Evolutionary conservation across 2,888 invertebrate genomes (phyloP), one percentile per base, ranked within the genome.

Genomic region (Amphipyra tragopoginis): DNA sequence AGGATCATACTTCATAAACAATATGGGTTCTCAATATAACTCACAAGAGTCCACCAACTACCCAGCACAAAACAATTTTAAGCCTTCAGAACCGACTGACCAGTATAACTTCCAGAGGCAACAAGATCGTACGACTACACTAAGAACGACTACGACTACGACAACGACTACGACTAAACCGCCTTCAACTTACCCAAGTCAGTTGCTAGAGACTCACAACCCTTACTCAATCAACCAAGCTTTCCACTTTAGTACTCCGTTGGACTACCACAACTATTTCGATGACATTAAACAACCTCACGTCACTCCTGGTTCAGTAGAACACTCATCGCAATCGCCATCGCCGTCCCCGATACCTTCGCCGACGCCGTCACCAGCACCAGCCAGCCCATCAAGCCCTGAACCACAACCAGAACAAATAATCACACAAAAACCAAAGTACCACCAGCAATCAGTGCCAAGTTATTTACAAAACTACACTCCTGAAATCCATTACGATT

Each of bases 211-310:
- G 77, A 94, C 94, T 10, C 94, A 94, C 58, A 94, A 94, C 71
- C 94, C 95, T 1, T 95, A 93, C 73, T 93, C 93, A 0, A 94
- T 94, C 56, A 95, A 95, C 72, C 94, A 94, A 75, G 94, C 93
- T 0, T 94, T 94, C 84, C 93, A 93, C 75, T 93, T 93, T 63
- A 95, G 92, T 75, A 94, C 94, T 52, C 94, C 94, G 6, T 80
- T 93, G 60, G 95, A 94, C 65, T 93, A 94, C 70, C 92, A 92
- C 55, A 91, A 84, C 62, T 91, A 89, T 71, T 90, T 89, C 33
- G 93, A 94, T 21, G 94, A 94, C 48, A 83, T 86, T 43, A 92
- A 92, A 76, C 91, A 91, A 65, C 84, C 89, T 11, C 80, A 86
- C 42, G 82, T 81, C 1, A 86, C 85, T 34, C 84, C 88, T 65